phyloP scores from a whole-genome alignment of 2,113 vertebrate genomes.

The Hypocryptadius cinnamomeus region DNA sequence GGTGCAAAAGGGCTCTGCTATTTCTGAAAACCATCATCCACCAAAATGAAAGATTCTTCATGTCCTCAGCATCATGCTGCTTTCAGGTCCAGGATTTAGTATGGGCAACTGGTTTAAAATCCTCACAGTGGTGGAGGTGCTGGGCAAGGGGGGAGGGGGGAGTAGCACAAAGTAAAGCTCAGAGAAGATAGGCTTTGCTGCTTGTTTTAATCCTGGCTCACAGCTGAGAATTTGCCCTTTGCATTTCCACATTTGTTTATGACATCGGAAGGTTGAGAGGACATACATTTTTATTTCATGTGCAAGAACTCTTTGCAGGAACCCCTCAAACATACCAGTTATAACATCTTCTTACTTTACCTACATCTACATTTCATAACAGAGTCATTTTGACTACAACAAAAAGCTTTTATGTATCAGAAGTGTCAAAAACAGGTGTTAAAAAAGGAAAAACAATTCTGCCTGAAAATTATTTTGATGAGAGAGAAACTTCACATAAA shows the following conservation, averaged over 20 bases:
- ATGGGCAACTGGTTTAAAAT: not conserved
- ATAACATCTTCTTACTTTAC: not conserved
- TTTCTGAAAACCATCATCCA: not conserved
- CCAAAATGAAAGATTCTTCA: not conserved
- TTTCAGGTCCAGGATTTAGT: not conserved
- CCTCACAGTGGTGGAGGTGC: not conserved
- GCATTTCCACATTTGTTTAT: not conserved
- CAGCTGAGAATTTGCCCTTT: slow-evolving; percentile 52
- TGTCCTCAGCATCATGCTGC: not conserved
- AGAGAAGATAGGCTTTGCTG: not conserved
- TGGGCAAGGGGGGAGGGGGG: not conserved
- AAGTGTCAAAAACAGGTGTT: slow-evolving; percentile 34
- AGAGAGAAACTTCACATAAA: slow-evolving; percentile 12
- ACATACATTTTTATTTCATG: not conserved
- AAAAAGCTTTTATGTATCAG: slow-evolving; percentile 21
- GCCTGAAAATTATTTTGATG: slow-evolving; percentile 23
- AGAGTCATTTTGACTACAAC: slow-evolving; percentile 16
- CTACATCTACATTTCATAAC: slow-evolving; percentile 1
- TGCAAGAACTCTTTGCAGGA: not conserved
- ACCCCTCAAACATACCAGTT: not conserved
- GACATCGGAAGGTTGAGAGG: not conserved
- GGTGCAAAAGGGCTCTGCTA: not conserved
- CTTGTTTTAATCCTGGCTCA: not conserved
- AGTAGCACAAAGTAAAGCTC: not conserved
- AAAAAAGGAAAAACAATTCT: slow-evolving; percentile 27